Evolutionary conservation across 2,888 invertebrate species (phyloP).

Genomic region (Heteromyza rotundicornis): DNA sequence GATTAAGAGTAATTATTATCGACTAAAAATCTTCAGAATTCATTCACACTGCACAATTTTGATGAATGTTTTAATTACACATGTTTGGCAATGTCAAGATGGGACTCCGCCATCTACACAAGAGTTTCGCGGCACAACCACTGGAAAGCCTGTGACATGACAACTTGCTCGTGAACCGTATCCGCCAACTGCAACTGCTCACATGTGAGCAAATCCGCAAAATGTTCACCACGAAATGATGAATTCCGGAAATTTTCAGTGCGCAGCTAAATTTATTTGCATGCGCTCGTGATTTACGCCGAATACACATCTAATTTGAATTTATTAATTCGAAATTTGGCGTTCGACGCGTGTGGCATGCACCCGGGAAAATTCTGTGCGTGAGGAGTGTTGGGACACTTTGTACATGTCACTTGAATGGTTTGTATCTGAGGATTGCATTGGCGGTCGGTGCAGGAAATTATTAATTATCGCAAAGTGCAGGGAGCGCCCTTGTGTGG

Average conservation of each 20-base stretch:
- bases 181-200: constrained; percentile 8
- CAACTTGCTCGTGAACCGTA: constrained; percentile 13
- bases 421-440: too few relatives aligned
- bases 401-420: too few relatives aligned
- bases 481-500: too few relatives aligned
- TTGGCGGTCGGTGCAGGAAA: too few relatives aligned
- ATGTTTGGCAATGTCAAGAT: constrained; percentile 8
- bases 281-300: constrained; percentile 31
- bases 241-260: constrained; percentile 4
- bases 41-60: background rate
- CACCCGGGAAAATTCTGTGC: constrained; percentile 27
- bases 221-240: background rate
- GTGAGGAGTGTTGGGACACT: constrained; percentile 11
- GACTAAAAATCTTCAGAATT: too few relatives aligned
- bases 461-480: too few relatives aligned
- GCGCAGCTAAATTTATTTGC: constrained; percentile 20
- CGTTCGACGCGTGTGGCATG: too few relatives aligned
- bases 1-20: too few relatives aligned
- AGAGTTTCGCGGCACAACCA: background rate
- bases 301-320: constrained; percentile 38
- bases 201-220: constrained; percentile 8
- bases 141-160: background rate
- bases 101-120: background rate
- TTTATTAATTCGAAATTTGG: too few relatives aligned
- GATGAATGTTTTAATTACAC: constrained; percentile 15